Evolutionary conservation across 2,113 vertebrate species (phyloP).

Genomic region (Crotalus horridus): DNA sequence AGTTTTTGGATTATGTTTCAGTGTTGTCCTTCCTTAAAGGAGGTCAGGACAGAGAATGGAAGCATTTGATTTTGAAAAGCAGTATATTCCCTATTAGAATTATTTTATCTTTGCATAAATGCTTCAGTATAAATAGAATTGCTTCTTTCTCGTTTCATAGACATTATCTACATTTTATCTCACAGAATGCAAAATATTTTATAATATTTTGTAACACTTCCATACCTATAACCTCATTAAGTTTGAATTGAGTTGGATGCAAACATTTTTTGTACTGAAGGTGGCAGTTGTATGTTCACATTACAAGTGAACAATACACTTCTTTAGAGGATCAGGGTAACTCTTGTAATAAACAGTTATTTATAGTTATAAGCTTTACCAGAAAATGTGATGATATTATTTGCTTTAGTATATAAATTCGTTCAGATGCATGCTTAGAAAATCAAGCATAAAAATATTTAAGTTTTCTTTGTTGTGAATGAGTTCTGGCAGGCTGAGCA

Average conservation of each 20-base stretch:
- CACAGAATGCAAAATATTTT: not conserved
- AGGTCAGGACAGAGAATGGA: not conserved
- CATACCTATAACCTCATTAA: not conserved
- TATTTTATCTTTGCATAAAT: not conserved
- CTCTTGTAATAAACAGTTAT: not conserved
- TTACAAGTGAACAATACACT: not conserved
- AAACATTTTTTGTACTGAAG: not conserved
- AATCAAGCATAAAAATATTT: not conserved
- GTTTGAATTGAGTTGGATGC: not conserved
- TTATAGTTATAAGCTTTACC: not conserved
- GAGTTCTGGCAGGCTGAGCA: not conserved
- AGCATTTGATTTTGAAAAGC: not conserved
- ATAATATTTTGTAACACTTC: not conserved
- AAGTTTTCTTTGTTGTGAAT: not conserved
- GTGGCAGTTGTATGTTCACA: not conserved
- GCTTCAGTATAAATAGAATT: not conserved
- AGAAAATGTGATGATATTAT: not conserved
- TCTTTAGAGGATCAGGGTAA: not conserved
- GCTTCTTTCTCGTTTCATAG: not conserved
- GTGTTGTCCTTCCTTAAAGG: not conserved
- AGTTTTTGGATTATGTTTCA: not conserved
- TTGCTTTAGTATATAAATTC: not conserved
- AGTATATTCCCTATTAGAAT: not conserved
- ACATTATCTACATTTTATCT: not conserved
- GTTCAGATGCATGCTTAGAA: not conserved